Evolutionary conservation across 2,113 vertebrate species (phyloP).

Genomic region (Pithys albifrons): DNA sequence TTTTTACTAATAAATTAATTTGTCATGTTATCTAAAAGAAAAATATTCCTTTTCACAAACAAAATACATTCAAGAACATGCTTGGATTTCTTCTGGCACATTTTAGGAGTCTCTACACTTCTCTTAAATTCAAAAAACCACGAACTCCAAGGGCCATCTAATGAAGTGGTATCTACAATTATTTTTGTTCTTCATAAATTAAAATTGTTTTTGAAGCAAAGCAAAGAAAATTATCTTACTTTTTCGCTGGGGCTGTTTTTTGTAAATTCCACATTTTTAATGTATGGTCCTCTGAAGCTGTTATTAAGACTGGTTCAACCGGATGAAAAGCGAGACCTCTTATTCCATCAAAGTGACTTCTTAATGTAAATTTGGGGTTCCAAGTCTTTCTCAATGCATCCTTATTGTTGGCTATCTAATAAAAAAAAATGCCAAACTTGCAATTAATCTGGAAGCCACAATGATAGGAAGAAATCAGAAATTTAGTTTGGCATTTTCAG

Average conservation of each 20-base stretch:
- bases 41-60: neutral
- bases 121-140: neutral
- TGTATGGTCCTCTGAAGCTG: slow-evolving; percentile 97
- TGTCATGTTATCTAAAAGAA: neutral
- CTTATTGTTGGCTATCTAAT: slow-evolving; percentile 95
- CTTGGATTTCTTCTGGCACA: neutral
- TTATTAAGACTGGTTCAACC: slow-evolving; percentile 92
- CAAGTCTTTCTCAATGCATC: slow-evolving; percentile 97
- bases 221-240: slow-evolving; percentile 75
- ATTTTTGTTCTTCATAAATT: neutral
- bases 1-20: slow-evolving; percentile 6
- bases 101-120: neutral
- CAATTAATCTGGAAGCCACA: neutral
- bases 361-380: slow-evolving; percentile 97
- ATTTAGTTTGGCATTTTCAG: slow-evolving; percentile 41
- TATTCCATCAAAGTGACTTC: slow-evolving; percentile 98
- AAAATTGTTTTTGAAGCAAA: neutral
- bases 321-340: slow-evolving; percentile 94
- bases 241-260: slow-evolving; percentile 96
- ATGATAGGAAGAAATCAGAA: neutral
- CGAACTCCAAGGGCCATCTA: neutral
- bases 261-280: slow-evolving; percentile 99
- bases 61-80: neutral
- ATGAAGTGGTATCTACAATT: neutral
- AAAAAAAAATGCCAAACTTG: slow-evolving; percentile 26